Conservation (phyloP, 2,113 vertebrate genomes). For the Picathartes gymnocephalus region DNA sequence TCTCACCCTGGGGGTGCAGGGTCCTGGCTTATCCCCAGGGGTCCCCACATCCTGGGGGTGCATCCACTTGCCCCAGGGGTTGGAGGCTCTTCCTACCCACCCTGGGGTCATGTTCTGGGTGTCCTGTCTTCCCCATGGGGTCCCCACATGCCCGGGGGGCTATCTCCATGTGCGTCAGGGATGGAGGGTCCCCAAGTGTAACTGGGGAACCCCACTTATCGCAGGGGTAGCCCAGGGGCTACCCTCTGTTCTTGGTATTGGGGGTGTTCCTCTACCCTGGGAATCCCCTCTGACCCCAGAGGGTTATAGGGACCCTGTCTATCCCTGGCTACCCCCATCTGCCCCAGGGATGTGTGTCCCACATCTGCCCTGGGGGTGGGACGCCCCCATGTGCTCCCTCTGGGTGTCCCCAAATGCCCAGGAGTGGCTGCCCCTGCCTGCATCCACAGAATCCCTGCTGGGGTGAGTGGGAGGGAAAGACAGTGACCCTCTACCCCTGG, state of each 20-base stretch:
- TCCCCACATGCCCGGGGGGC: too few relatives aligned
- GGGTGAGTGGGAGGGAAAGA: too few relatives aligned
- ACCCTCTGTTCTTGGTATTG: background rate
- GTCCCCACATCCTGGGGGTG: background rate
- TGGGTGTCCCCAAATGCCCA: background rate
- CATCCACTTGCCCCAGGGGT: too few relatives aligned
- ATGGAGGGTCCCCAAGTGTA: background rate
- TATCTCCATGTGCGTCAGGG: fast-evolving
- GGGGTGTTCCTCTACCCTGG: background rate
- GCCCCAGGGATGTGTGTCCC: background rate
- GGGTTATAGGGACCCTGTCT: background rate
- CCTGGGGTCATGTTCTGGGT: background rate
- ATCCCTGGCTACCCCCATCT: background rate
- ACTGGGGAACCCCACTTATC: background rate
- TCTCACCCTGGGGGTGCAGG: fast-evolving
- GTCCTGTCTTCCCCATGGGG: fast-evolving
- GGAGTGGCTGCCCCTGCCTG: background rate
- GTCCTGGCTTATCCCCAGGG: background rate
- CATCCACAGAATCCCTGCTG: background rate
- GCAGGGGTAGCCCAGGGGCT: background rate
- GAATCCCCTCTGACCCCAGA: background rate
- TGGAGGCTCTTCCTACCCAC: background rate
- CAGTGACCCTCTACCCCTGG: too few relatives aligned
- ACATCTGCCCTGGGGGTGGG: background rate
- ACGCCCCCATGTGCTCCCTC: background rate